These are phyloP conservation scores for Pipistrellus kuhlii DNA, from an alignment of 2,797 vertebrate species.

Conservation along the genomic window DNA sequence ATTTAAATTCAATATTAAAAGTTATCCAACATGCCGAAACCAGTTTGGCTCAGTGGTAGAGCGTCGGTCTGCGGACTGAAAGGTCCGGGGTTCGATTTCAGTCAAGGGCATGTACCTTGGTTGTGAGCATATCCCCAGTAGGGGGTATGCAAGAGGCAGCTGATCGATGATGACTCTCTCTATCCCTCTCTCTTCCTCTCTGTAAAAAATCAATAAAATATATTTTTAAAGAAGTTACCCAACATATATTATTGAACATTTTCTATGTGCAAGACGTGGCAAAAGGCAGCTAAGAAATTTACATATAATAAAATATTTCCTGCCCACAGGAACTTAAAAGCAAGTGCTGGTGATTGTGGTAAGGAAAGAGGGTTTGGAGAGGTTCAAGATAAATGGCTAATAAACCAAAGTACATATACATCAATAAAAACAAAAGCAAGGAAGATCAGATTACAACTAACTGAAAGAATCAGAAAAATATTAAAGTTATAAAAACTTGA, in stretches of 20 bases:
- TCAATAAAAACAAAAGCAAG: conserved; percentile 42
- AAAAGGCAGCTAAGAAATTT: conserved; percentile 30
- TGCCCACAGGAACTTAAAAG: conserved; percentile 41
- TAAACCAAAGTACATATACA: conserved; percentile 40
- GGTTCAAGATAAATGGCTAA: conserved; percentile 14
- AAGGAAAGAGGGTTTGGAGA: not conserved
- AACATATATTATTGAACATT: conserved; percentile 32
- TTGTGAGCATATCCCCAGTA: too few relatives aligned
- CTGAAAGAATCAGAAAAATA: conserved; percentile 24
- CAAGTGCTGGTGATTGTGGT: not conserved
- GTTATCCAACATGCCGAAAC: not conserved
- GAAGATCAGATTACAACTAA: not conserved
- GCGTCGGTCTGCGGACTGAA: too few relatives aligned
- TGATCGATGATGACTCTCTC: too few relatives aligned
- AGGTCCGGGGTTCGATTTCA: too few relatives aligned
- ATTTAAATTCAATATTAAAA: conserved; percentile 31
- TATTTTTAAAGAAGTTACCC: not conserved
- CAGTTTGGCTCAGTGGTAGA: too few relatives aligned
- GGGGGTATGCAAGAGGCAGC: too few relatives aligned
- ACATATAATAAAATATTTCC: conserved; percentile 39
- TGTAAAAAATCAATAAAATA: too few relatives aligned
- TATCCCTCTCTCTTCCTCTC: too few relatives aligned
- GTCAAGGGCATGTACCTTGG: too few relatives aligned
- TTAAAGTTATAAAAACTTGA: not conserved
- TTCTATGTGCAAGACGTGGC: conserved; percentile 19